Evolutionary conservation across 1,140 invertebrate species (phyloP).

Genomic region (Nephotettix cincticeps): DNA sequence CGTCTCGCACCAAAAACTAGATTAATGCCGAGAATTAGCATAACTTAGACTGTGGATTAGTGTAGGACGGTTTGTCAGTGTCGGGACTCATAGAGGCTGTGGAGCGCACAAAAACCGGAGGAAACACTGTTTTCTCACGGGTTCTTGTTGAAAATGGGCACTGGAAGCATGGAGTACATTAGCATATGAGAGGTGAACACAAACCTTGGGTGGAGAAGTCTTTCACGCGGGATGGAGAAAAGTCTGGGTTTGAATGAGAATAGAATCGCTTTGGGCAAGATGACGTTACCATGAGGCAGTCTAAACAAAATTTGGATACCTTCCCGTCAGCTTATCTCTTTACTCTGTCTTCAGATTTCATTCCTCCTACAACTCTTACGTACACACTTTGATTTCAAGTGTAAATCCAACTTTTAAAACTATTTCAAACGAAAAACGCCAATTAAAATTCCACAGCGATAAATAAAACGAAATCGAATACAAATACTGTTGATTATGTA

Average conservation of each 20-base stretch:
- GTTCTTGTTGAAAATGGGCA: background rate
- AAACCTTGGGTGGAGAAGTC: too few species aligned
- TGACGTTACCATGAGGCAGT: too few species aligned
- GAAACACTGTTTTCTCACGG: conserved; percentile 20
- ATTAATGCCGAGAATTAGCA: conserved; percentile 24
- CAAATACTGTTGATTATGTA: background rate
- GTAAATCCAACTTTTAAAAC: too few species aligned
- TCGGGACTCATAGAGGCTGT: background rate
- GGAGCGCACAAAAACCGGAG: background rate
- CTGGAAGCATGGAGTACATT: background rate
- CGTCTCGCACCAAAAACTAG: conserved; percentile 16
- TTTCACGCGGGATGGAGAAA: too few species aligned
- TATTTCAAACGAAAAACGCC: too few species aligned
- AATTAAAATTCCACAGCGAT: background rate
- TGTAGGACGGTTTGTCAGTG: conserved; percentile 15
- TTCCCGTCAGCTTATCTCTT: too few species aligned
- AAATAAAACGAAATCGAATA: background rate
- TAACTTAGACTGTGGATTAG: conserved; percentile 22
- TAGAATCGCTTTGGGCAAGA: too few species aligned
- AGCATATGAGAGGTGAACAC: background rate
- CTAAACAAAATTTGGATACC: too few species aligned
- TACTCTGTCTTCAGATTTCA: too few species aligned
- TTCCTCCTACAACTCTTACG: too few species aligned
- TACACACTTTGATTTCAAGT: too few species aligned
- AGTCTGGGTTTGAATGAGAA: too few species aligned